Percentiles rank a stretch among this genome's conserved stretches.
These are phyloP conservation scores for Parasteatoda lunata DNA, from an alignment of 2,888 invertebrate genomes.

Conservation along the genomic window DNA sequence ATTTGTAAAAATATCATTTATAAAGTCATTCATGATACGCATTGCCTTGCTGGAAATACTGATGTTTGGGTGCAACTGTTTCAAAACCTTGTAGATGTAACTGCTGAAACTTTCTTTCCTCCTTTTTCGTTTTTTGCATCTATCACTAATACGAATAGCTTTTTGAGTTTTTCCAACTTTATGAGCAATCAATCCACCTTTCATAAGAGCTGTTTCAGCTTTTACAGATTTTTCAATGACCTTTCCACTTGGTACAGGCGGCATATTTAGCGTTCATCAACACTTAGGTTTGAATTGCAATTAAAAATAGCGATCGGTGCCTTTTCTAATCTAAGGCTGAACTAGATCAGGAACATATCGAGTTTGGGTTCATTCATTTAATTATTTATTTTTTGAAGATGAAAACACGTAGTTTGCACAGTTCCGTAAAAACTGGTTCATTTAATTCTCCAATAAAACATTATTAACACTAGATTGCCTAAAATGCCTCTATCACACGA, in stretches of 20 bases:
- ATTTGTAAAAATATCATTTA: slow-evolving; percentile 63
- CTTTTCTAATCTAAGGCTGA: background rate
- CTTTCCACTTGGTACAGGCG: slow-evolving; percentile 71
- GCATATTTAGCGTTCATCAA: slow-evolving; percentile 57
- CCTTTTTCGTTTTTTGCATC: slow-evolving; percentile 77
- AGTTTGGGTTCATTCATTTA: background rate
- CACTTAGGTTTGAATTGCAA: too few species aligned
- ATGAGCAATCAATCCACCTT: too few species aligned
- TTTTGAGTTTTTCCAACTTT: slow-evolving; percentile 77
- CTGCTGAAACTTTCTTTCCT: slow-evolving; percentile 71
- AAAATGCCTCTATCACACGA: too few species aligned
- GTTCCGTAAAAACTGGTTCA: too few species aligned
- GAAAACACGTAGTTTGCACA: too few species aligned
- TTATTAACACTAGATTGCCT: too few species aligned
- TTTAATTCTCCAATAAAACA: background rate
- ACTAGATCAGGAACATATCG: too few species aligned
- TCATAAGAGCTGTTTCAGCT: too few species aligned
- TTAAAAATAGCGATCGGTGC: slow-evolving; percentile 1
- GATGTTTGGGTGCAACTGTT: slow-evolving; percentile 60
- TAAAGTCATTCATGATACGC: slow-evolving; percentile 65
- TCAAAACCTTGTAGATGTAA: slow-evolving; percentile 59
- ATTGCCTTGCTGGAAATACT: slow-evolving; percentile 61
- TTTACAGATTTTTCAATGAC: slow-evolving; percentile 71
- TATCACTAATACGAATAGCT: slow-evolving; percentile 78
- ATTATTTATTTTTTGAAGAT: background rate